Evolutionary conservation across 2,113 vertebrate species (phyloP).

Genomic region (Puma concolor): DNA sequence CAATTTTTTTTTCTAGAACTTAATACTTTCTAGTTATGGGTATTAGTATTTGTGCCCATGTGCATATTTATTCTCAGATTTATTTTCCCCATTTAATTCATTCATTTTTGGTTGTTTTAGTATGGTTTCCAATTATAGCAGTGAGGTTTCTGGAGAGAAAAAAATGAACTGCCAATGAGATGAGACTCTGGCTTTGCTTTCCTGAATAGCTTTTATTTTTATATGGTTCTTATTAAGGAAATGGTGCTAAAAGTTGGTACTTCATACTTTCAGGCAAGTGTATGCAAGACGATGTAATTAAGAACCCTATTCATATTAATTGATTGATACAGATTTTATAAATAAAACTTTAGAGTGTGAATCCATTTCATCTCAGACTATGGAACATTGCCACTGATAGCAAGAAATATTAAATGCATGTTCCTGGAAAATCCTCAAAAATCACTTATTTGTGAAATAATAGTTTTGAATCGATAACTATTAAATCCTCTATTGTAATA

Average conservation of each 20-base stretch:
- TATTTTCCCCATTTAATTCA: constrained; percentile 56
- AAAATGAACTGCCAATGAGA: constrained; percentile 3
- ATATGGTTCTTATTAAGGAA: constrained; percentile 49
- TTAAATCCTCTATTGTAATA: constrained; percentile 31
- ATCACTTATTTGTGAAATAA: constrained; percentile 46
- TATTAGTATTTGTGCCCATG: constrained; percentile 10
- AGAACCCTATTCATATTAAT: constrained; percentile 10
- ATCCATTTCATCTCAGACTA: constrained; percentile 15
- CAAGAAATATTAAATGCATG: constrained; percentile 14
- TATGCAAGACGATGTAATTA: constrained; percentile 39
- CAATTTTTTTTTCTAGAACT: constrained; percentile 17
- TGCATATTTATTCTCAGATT: constrained; percentile 52
- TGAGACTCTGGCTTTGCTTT: constrained; percentile 56
- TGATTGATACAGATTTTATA: constrained; percentile 43
- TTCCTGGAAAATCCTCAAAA: constrained; percentile 33
- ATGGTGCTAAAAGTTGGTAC: constrained; percentile 32
- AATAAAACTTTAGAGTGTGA: constrained; percentile 23
- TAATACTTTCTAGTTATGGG: background rate
- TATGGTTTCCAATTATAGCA: constrained; percentile 54
- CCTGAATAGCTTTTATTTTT: constrained; percentile 51
- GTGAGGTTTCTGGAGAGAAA: constrained; percentile 50
- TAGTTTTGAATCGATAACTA: background rate
- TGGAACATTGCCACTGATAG: background rate
- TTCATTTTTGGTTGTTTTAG: constrained; percentile 65
- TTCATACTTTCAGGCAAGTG: constrained; percentile 20